Percentiles rank a stretch among this genome's conserved stretches.
These are phyloP conservation scores for Anguilla megastoma DNA, from an alignment of 2,797 vertebrate genomes.

Conservation along the genomic window DNA sequence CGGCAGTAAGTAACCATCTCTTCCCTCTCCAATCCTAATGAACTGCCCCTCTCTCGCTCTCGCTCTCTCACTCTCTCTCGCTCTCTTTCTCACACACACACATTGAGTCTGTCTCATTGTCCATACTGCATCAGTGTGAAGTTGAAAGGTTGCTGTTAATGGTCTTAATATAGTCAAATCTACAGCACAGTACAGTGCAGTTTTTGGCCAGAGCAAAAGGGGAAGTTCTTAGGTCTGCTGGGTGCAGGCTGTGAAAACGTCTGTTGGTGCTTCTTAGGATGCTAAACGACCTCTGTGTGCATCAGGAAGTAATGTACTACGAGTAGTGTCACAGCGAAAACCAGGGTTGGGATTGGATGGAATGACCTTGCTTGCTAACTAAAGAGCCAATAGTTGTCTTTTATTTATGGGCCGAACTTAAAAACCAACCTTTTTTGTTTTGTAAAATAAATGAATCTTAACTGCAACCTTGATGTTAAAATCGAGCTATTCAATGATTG, in stretches of 20 bases:
- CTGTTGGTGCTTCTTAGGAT: not conserved
- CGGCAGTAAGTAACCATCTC: slow-evolving; percentile 82
- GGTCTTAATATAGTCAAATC: not conserved
- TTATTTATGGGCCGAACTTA: not conserved
- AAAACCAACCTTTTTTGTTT: not conserved
- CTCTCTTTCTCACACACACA: not conserved
- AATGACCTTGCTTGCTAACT: not conserved
- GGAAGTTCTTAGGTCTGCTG: not conserved
- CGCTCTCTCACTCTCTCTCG: not conserved
- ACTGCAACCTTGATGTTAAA: not conserved
- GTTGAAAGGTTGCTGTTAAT: not conserved
- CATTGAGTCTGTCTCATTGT: not conserved
- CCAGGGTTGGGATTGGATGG: no score
- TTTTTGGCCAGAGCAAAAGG: not conserved
- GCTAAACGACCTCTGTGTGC: not conserved
- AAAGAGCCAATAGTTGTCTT: not conserved
- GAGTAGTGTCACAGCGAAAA: not conserved
- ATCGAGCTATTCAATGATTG: not conserved
- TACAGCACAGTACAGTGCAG: not conserved
- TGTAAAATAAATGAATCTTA: not conserved
- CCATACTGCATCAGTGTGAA: not conserved
- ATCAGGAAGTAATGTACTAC: not conserved
- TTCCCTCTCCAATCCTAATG: not conserved
- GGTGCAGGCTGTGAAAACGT: not conserved
- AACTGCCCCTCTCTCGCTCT: no score